phyloP scores from a whole-genome alignment of 2,113 vertebrate genomes.

The Osmerus mordax region DNA sequence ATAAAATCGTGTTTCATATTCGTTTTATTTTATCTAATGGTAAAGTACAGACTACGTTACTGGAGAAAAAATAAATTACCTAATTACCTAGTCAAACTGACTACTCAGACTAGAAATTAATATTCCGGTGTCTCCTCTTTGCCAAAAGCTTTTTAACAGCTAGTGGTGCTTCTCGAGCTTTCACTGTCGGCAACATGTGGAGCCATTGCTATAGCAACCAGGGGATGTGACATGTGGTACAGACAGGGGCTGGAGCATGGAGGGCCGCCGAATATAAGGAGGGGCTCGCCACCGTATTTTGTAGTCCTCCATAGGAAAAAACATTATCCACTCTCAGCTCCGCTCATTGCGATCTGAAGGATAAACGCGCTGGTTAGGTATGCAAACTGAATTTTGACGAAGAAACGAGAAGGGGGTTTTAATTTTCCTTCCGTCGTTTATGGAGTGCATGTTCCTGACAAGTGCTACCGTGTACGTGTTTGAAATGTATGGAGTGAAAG shows the following conservation, averaged over 20 bases:
- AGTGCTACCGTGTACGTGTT: conserved; percentile 7
- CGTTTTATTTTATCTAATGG: too few relatives aligned
- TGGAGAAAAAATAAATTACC: too few relatives aligned
- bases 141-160: conserved; percentile 68
- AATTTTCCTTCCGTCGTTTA: not conserved
- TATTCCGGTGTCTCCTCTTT: conserved; percentile 40
- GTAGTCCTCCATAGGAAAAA: conserved; percentile 45
- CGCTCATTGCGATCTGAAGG: conserved; percentile 22
- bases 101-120: too few relatives aligned
- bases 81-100: too few relatives aligned
- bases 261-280: conserved; percentile 85
- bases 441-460: conserved; percentile 4
- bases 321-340: conserved; percentile 41
- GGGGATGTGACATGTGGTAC: conserved; percentile 89
- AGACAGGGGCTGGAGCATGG: conserved; percentile 75
- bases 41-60: too few relatives aligned
- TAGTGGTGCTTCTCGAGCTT: conserved; percentile 73
- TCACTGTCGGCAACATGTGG: conserved; percentile 92
- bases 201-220: conserved; percentile 87
- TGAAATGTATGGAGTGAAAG: conserved; percentile 38
- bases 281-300: conserved; percentile 68
- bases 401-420: conserved; percentile 33
- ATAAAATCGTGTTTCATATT: too few relatives aligned
- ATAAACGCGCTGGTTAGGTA: conserved; percentile 33
- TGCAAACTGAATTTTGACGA: not conserved